These are phyloP conservation scores for Exephanes ischioxanthus DNA, from an alignment of 2,888 invertebrate genomes.

Conservation along the genomic window DNA sequence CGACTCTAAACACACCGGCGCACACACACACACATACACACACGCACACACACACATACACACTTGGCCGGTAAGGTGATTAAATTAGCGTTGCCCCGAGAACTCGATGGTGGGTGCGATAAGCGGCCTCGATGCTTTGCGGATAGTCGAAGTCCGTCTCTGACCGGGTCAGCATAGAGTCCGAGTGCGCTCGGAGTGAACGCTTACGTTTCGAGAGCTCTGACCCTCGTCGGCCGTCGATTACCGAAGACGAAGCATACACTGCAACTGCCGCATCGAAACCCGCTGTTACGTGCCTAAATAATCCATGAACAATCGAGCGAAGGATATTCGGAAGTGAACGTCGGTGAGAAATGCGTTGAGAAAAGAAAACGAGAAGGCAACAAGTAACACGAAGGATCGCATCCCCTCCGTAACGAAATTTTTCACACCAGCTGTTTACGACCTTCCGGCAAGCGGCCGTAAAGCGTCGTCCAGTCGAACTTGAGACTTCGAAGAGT, in stretches of 20 bases:
- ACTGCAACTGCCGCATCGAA: background rate
- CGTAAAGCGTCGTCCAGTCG: conserved; percentile 19
- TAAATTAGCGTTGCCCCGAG: conserved; percentile 80
- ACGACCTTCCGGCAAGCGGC: background rate
- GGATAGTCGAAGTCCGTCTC: conserved; percentile 71
- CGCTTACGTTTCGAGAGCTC: conserved; percentile 1
- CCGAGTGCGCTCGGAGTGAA: background rate
- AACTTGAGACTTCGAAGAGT: conserved; percentile 33
- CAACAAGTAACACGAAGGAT: background rate
- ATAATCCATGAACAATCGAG: background rate
- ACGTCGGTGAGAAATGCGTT: background rate
- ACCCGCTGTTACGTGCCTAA: background rate
- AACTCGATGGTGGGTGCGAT: conserved; percentile 73
- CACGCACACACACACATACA: background rate
- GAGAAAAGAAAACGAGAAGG: background rate
- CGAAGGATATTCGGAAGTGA: background rate
- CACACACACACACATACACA: background rate
- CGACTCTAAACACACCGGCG: conserved; percentile 55
- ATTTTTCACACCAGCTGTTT: background rate
- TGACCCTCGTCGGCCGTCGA: conserved; percentile 14
- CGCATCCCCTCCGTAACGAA: background rate
- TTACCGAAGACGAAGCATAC: background rate
- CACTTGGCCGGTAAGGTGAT: conserved; percentile 72
- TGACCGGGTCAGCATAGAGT: conserved; percentile 53
- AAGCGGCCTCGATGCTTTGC: conserved; percentile 63